Conservation (phyloP, 2,888 invertebrate species). For the Willowsia nigromaculata region DNA sequence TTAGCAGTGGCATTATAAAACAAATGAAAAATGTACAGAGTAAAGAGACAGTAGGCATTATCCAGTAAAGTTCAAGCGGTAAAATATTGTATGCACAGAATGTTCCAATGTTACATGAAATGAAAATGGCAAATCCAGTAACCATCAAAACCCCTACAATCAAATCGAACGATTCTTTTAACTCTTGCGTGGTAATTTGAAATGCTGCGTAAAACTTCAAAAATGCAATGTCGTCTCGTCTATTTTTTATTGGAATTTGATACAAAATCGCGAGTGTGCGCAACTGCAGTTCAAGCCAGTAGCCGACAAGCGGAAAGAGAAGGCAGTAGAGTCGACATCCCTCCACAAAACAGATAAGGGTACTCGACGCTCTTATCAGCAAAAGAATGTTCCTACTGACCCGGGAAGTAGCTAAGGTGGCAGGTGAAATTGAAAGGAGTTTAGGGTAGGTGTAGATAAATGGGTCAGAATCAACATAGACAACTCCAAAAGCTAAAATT, state of each 20-base stretch:
- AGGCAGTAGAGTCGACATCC: not conserved
- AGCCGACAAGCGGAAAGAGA: not conserved
- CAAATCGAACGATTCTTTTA: not conserved
- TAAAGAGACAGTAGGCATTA: not conserved
- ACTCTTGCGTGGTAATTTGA: not conserved
- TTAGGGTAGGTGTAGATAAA: not conserved
- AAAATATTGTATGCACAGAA: not conserved
- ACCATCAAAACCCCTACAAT: not conserved
- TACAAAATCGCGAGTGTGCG: not conserved
- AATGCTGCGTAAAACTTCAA: not conserved
- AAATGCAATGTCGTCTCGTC: not conserved
- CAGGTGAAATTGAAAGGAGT: not conserved
- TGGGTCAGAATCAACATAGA: not conserved
- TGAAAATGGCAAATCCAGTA: not conserved
- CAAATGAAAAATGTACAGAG: not conserved
- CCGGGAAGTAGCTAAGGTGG: too few species aligned
- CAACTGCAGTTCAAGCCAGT: not conserved
- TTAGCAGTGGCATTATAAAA: not conserved
- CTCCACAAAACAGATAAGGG: not conserved
- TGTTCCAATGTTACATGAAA: not conserved
- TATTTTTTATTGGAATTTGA: not conserved
- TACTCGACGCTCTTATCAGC: not conserved
- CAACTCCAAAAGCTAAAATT: not conserved
- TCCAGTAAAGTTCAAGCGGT: constrained; percentile 13
- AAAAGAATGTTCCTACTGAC: too few species aligned